Percentiles rank a stretch among this genome's conserved stretches.
phyloP scores from a whole-genome alignment of 1,140 invertebrate genomes.

The Wiebesia pumilae region DNA sequence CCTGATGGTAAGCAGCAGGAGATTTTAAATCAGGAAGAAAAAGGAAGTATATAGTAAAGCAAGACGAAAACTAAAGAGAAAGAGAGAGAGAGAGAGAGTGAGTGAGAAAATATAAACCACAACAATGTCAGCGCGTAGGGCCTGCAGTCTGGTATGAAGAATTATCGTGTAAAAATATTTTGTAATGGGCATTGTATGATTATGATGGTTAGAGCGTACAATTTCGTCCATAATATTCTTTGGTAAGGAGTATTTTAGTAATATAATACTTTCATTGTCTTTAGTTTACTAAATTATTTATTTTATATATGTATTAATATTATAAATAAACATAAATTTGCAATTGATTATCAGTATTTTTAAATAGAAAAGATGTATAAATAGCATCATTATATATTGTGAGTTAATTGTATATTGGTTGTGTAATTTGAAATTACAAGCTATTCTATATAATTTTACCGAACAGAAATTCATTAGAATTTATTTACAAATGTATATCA shows the following conservation, averaged over 20 bases:
- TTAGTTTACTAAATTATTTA: not conserved
- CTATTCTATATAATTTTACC: too few species aligned
- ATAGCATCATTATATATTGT: too few species aligned
- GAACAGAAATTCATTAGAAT: too few species aligned
- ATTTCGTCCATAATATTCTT: not conserved
- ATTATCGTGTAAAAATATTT: slow-evolving; percentile 43
- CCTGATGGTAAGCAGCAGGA: not conserved
- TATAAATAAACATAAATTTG: too few species aligned
- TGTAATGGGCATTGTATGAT: slow-evolving; percentile 55
- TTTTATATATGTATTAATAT: too few species aligned
- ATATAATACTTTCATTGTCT: not conserved
- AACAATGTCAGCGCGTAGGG: slow-evolving; percentile 2
- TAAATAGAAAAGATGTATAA: too few species aligned
- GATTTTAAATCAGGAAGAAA: slow-evolving; percentile 19
- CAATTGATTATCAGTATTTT: too few species aligned
- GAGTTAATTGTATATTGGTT: too few species aligned
- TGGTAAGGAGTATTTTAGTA: not conserved
- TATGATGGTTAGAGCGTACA: slow-evolving; percentile 53
- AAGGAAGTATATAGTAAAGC: not conserved
- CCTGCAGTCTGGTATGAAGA: not conserved
- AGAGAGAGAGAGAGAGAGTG: not conserved
- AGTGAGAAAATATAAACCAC: slow-evolving; percentile 24
- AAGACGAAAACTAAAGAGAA: not conserved
- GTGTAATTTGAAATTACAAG: too few species aligned
- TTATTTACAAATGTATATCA: too few species aligned